Percentiles rank a stretch among this genome's conserved stretches.
These are phyloP conservation scores for Aplochiton taeniatus DNA, from an alignment of 2,797 vertebrate genomes.

Conservation along the genomic window DNA sequence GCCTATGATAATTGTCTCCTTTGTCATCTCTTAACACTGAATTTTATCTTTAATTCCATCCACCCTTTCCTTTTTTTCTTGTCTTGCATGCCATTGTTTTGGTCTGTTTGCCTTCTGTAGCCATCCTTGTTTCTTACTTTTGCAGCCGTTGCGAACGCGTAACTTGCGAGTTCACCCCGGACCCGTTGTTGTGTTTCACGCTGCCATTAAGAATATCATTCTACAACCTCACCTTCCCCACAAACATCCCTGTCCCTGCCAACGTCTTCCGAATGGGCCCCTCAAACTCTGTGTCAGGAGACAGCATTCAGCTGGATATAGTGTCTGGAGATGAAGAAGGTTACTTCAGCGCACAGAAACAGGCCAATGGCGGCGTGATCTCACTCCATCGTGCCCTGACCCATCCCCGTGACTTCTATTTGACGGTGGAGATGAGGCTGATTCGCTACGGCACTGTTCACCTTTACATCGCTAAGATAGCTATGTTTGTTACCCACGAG, in stretches of 20 bases:
- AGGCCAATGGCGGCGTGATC: slow-evolving; percentile 81
- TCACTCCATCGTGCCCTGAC: slow-evolving; percentile 74
- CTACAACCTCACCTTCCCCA: slow-evolving; percentile 90
- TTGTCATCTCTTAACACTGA: too few relatives aligned
- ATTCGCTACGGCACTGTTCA: slow-evolving; percentile 79
- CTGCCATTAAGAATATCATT: slow-evolving; percentile 91
- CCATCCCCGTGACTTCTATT: slow-evolving; percentile 82
- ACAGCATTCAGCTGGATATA: slow-evolving; percentile 83
- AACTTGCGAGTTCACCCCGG: slow-evolving; percentile 84
- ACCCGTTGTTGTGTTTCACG: slow-evolving; percentile 76
- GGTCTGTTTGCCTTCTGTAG: slow-evolving; percentile 23
- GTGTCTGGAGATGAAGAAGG: slow-evolving; percentile 84
- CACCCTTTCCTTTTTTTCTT: background rate
- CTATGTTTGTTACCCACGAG: slow-evolving; percentile 84
- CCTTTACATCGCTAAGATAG: slow-evolving; percentile 86
- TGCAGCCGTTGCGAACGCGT: slow-evolving; percentile 92
- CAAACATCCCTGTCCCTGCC: slow-evolving; percentile 84
- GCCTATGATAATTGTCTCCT: too few relatives aligned
- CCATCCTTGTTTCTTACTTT: slow-evolving; percentile 59
- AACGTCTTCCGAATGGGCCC: slow-evolving; percentile 91
- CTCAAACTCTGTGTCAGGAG: slow-evolving; percentile 81
- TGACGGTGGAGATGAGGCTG: slow-evolving; percentile 88
- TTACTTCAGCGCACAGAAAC: slow-evolving; percentile 81
- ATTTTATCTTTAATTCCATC: too few relatives aligned
- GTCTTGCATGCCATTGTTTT: background rate